phyloP scores from a whole-genome alignment of 2,113 vertebrate species.

The Rhombomys opimus region DNA sequence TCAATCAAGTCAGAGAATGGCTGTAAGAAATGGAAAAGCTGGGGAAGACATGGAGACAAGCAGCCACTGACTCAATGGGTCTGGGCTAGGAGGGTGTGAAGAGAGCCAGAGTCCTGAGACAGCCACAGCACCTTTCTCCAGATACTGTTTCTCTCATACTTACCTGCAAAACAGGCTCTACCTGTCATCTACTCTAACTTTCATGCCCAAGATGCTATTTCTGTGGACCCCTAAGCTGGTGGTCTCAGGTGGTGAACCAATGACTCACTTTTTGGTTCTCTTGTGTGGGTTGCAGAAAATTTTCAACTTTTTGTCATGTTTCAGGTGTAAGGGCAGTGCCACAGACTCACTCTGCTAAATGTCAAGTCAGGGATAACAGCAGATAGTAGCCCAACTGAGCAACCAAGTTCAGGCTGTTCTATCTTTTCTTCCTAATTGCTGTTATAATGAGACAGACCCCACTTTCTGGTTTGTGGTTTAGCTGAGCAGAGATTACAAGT shows the following conservation, averaged over 20 bases:
- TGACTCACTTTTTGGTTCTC: not conserved
- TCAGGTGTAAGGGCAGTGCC: not conserved
- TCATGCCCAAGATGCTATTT: not conserved
- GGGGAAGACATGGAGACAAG: not conserved
- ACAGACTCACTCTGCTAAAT: not conserved
- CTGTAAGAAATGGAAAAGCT: not conserved
- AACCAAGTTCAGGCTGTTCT: not conserved
- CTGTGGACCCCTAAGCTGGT: not conserved
- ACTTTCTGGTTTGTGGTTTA: fast-evolving
- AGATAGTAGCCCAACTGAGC: no score
- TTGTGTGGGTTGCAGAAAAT: not conserved
- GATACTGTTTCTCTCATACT: not conserved
- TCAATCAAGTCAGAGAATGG: not conserved
- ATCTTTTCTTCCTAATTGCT: not conserved
- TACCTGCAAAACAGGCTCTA: not conserved
- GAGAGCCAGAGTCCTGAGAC: not conserved
- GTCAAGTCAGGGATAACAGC: not conserved
- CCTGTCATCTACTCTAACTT: not conserved
- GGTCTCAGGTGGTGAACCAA: not conserved
- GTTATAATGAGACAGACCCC: not conserved
- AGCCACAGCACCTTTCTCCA: not conserved
- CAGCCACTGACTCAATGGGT: not conserved
- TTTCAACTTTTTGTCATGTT: not conserved
- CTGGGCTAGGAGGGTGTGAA: fast-evolving
- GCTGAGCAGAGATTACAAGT: not conserved